Conservation (phyloP, 2,888 invertebrate genomes). For the Tenthredo mesomela region DNA sequence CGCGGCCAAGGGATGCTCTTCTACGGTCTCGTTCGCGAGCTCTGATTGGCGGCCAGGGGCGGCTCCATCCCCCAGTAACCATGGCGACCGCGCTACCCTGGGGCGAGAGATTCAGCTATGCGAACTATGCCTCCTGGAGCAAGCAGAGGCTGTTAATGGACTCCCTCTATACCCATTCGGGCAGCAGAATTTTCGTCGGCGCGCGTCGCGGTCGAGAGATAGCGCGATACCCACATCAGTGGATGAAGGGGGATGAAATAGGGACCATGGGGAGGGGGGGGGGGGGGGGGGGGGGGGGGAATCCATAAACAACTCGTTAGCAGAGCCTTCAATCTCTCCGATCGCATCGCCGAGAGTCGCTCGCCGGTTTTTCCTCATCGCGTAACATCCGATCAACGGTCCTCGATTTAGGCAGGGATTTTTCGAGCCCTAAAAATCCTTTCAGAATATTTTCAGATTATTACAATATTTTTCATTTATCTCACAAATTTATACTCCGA, state of each 20-base stretch:
- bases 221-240: slow-evolving; percentile 11
- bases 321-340: slow-evolving; percentile 73
- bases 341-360: slow-evolving; percentile 59
- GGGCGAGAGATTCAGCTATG: slow-evolving; percentile 59
- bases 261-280: slow-evolving; percentile 59
- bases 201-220: slow-evolving; percentile 35
- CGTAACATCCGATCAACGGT: slow-evolving; percentile 8
- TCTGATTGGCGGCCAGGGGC: slow-evolving; percentile 81
- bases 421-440: neutral
- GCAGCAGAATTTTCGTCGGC: slow-evolving; percentile 24
- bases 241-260: slow-evolving; percentile 17
- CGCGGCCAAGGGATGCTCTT: slow-evolving; percentile 62
- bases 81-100: slow-evolving; percentile 79
- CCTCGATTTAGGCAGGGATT: slow-evolving; percentile 11
- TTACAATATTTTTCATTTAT: neutral
- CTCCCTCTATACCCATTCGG: slow-evolving; percentile 41
- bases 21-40: slow-evolving; percentile 75
- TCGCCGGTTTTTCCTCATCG: slow-evolving; percentile 36
- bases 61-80: slow-evolving; percentile 79
- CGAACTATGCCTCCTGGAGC: slow-evolving; percentile 67
- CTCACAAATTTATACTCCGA: neutral
- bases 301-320: slow-evolving; percentile 76
- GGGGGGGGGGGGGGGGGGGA: slow-evolving; percentile 66
- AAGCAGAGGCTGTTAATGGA: slow-evolving; percentile 60
- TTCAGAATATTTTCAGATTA: neutral